These are phyloP conservation scores for Sarotherodon lohbergeri DNA, from an alignment of 2,113 vertebrate genomes.

Conservation along the genomic window DNA sequence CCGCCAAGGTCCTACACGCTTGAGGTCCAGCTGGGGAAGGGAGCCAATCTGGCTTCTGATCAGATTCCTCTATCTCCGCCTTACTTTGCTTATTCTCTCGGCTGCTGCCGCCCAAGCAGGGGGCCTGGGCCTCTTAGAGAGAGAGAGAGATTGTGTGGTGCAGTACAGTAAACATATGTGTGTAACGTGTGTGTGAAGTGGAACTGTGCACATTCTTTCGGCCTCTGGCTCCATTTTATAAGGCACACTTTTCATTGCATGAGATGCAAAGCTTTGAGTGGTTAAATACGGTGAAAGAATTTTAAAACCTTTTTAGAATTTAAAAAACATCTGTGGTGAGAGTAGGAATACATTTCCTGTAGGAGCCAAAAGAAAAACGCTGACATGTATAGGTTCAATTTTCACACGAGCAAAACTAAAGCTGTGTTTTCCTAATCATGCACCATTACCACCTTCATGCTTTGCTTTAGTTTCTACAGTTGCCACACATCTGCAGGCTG, in stretches of 20 bases:
- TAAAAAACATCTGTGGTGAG: neutral
- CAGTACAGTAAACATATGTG: slow-evolving; percentile 41
- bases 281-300: neutral
- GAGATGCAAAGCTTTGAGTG: neutral
- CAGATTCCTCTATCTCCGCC: slow-evolving; percentile 12
- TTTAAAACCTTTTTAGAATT: neutral
- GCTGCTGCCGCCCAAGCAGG: neutral
- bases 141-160: neutral
- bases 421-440: neutral
- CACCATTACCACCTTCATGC: neutral
- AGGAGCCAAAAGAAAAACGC: neutral
- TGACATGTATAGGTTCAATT: neutral
- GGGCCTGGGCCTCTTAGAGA: slow-evolving; percentile 23
- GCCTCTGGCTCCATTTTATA: neutral
- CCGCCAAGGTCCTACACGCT: slow-evolving; percentile 32
- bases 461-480: neutral
- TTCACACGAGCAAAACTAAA: neutral
- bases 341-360: neutral
- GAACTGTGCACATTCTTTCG: slow-evolving; percentile 33
- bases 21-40: slow-evolving; percentile 12
- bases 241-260: neutral
- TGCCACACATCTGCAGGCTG: neutral
- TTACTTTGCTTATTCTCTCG: neutral
- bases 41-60: slow-evolving; percentile 34
- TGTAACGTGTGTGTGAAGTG: slow-evolving; percentile 40